Evolutionary conservation across 2,113 vertebrate species (phyloP).

Genomic region (Hepsetus odoe): DNA sequence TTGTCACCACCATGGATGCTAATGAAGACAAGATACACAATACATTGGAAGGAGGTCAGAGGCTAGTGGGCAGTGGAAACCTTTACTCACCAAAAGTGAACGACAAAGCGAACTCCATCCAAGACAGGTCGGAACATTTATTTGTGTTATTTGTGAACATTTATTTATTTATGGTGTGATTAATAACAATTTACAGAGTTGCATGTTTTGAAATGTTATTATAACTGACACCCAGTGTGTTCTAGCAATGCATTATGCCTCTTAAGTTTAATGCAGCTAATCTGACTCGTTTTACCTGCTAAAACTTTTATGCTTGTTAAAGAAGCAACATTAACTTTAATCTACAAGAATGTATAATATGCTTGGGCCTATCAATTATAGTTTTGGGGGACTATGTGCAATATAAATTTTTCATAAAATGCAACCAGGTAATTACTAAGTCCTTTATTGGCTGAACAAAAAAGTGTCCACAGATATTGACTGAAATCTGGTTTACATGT

Average conservation of each 20-base stretch:
- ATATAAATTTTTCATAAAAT: background rate
- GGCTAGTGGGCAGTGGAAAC: constrained; percentile 83
- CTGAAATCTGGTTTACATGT: background rate
- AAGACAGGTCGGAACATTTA: constrained; percentile 78
- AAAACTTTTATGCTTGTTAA: no score
- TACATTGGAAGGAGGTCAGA: constrained; percentile 76
- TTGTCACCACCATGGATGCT: constrained; percentile 82
- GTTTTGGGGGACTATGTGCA: no score
- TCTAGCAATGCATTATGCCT: background rate
- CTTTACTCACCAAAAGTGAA: constrained; percentile 83
- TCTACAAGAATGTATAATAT: background rate
- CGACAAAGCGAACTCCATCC: constrained; percentile 84
- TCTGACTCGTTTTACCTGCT: no score
- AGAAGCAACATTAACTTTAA: background rate
- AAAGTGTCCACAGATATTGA: background rate
- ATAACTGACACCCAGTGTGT: background rate
- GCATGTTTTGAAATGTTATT: background rate
- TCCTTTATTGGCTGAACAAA: background rate
- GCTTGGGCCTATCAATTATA: no score
- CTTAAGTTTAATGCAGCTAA: no score
- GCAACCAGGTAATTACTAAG: background rate
- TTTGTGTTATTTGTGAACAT: constrained; percentile 32
- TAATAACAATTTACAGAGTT: background rate
- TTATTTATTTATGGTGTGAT: constrained; percentile 1
- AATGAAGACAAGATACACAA: constrained; percentile 84